Conservation (phyloP, 2,797 vertebrate species). For the Sebastes vulpes region DNA sequence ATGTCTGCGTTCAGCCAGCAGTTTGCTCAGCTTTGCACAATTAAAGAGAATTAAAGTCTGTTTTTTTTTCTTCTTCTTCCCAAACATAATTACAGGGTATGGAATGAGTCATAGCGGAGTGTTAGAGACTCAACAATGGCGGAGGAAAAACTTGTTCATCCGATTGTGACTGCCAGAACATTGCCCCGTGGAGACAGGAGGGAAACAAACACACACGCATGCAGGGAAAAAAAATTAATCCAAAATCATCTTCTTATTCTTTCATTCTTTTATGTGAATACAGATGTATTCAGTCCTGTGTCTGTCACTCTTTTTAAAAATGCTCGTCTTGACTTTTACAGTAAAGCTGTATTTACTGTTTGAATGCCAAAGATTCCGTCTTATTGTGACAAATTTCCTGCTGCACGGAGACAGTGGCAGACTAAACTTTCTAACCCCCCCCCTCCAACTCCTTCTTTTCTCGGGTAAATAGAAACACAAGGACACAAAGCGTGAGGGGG, state of each 20-base stretch:
- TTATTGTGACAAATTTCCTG: slow-evolving; percentile 52
- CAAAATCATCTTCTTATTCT: slow-evolving; percentile 69
- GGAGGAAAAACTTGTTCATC: slow-evolving; percentile 81
- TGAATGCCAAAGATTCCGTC: slow-evolving; percentile 51
- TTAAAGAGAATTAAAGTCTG: slow-evolving; percentile 79
- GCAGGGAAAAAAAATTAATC: slow-evolving; percentile 47
- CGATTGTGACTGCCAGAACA: slow-evolving; percentile 79
- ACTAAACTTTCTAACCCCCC: slow-evolving; percentile 54
- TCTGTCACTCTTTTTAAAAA: slow-evolving; percentile 43
- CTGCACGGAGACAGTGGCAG: slow-evolving; percentile 43
- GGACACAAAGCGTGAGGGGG: slow-evolving; percentile 61
- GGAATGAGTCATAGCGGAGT: slow-evolving; percentile 76
- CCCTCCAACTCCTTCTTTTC: slow-evolving; percentile 29
- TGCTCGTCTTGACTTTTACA: slow-evolving; percentile 18
- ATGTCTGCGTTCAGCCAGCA: slow-evolving; percentile 33
- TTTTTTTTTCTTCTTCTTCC: slow-evolving; percentile 46
- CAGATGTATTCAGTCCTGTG: slow-evolving; percentile 54
- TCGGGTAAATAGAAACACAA: slow-evolving; percentile 77
- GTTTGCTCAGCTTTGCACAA: slow-evolving; percentile 71
- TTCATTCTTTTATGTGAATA: slow-evolving; percentile 48
- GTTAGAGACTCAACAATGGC: slow-evolving; percentile 67
- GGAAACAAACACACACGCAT: slow-evolving; percentile 57
- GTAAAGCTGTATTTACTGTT: slow-evolving; percentile 45
- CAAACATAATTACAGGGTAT: slow-evolving; percentile 77
- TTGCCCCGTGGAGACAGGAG: slow-evolving; percentile 71